phyloP scores from a whole-genome alignment of 2,888 invertebrate genomes.

The Enchytraeus crypticus region DNA sequence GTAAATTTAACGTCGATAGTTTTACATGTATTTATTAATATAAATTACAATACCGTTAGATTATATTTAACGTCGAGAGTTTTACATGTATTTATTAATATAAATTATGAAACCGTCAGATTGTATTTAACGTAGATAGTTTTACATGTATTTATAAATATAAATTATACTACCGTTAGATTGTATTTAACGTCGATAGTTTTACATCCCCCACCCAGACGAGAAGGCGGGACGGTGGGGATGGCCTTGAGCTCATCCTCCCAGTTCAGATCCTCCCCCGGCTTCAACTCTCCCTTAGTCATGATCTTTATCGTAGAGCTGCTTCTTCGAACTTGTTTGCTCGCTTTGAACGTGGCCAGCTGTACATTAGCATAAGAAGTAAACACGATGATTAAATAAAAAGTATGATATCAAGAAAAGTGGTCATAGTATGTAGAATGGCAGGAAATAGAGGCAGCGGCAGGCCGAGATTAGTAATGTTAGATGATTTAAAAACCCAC shows the following conservation, averaged over 20 bases:
- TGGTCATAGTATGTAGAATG: too few relatives aligned
- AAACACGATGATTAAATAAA: too few relatives aligned
- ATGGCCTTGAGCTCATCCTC: constrained; percentile 20
- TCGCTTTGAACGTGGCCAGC: constrained; percentile 55
- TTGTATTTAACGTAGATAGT: not conserved
- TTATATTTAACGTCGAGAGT: too few relatives aligned
- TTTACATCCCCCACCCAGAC: constrained; percentile 26
- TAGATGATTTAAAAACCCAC: too few relatives aligned
- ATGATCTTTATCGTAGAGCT: constrained; percentile 16
- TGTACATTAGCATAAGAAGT: constrained; percentile 41
- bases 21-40: too few relatives aligned
- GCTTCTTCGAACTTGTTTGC: constrained; percentile 50
- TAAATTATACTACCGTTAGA: constrained; percentile 22
- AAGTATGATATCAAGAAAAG: too few relatives aligned
- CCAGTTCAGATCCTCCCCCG: constrained; percentile 18
- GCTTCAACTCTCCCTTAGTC: constrained; percentile 14
- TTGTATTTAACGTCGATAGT: constrained; percentile 25
- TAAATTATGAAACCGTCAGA: too few relatives aligned
- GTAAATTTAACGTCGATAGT: too few relatives aligned
- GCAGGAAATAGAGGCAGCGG: too few relatives aligned
- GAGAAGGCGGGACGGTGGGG: constrained; percentile 19
- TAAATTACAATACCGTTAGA: too few relatives aligned
- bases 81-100: too few relatives aligned
- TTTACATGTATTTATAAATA: not conserved
- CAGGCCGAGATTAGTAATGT: too few relatives aligned